Conservation (phyloP, 2,797 vertebrate species). For the Cryptoprocta ferox region DNA sequence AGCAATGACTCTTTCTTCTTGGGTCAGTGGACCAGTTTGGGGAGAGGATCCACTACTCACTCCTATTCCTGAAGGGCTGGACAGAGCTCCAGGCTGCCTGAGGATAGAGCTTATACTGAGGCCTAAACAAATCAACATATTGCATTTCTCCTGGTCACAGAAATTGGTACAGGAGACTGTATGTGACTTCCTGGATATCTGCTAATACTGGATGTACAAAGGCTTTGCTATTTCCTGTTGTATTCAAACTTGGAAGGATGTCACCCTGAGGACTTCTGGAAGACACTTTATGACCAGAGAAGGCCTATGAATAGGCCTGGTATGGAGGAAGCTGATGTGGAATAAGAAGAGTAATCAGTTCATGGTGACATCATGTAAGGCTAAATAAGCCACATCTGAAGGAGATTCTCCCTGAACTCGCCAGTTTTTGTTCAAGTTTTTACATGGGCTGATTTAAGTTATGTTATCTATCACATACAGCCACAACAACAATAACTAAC, state of each 20-base stretch:
- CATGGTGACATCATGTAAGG: background rate
- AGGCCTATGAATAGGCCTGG: background rate
- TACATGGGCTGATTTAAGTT: background rate
- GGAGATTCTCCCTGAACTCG: no score
- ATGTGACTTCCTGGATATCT: background rate
- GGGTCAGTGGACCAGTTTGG: background rate
- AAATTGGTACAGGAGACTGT: background rate
- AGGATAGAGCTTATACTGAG: background rate
- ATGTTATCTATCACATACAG: background rate
- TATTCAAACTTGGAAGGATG: background rate
- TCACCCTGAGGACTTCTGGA: background rate
- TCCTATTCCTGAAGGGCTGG: background rate
- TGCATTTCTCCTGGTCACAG: background rate
- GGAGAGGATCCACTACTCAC: background rate
- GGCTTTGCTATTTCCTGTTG: background rate
- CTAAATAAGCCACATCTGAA: background rate
- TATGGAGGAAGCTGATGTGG: background rate
- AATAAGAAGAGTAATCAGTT: background rate
- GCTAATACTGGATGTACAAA: background rate
- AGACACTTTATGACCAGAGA: background rate
- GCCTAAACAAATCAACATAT: background rate
- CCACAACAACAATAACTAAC: background rate
- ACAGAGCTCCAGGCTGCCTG: background rate
- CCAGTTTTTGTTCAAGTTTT: conserved; percentile 32
- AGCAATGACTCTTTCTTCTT: background rate